Conservation (phyloP, 2,113 vertebrate species). For the Scortum barcoo region DNA sequence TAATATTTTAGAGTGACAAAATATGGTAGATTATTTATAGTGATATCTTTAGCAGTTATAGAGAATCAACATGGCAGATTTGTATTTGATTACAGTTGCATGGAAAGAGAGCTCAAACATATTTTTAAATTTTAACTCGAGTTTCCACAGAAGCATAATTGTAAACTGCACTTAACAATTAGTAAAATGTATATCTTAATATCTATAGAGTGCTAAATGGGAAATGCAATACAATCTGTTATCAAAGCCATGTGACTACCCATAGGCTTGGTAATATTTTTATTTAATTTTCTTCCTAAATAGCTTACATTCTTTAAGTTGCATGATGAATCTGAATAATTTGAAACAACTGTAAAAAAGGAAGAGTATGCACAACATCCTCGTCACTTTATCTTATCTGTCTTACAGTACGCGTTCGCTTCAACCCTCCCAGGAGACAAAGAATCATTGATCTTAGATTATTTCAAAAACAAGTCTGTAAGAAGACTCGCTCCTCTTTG, state of each 20-base stretch:
- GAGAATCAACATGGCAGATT: neutral
- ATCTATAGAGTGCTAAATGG: neutral
- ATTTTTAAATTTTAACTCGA: neutral
- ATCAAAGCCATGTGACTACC: slow-evolving; percentile 9
- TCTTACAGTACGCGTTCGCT: neutral
- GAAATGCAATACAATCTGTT: neutral
- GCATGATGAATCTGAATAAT: neutral
- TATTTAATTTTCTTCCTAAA: neutral
- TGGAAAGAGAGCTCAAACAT: neutral
- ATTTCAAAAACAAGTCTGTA: slow-evolving; percentile 14
- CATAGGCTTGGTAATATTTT: neutral
- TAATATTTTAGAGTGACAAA: slow-evolving; percentile 21
- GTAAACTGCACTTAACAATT: neutral
- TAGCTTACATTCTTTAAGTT: neutral
- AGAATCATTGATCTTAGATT: slow-evolving; percentile 24
- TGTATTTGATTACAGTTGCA: neutral
- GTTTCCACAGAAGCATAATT: neutral
- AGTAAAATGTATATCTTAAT: neutral
- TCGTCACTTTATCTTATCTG: neutral
- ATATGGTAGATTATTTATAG: neutral
- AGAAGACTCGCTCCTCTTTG: slow-evolving; percentile 21
- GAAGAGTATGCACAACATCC: neutral
- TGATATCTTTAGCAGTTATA: neutral
- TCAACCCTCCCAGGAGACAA: slow-evolving; percentile 10
- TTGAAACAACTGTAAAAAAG: slow-evolving; percentile 4